Conservation (phyloP, 1,140 invertebrate genomes). For the Drosophila pallidifrons region DNA sequence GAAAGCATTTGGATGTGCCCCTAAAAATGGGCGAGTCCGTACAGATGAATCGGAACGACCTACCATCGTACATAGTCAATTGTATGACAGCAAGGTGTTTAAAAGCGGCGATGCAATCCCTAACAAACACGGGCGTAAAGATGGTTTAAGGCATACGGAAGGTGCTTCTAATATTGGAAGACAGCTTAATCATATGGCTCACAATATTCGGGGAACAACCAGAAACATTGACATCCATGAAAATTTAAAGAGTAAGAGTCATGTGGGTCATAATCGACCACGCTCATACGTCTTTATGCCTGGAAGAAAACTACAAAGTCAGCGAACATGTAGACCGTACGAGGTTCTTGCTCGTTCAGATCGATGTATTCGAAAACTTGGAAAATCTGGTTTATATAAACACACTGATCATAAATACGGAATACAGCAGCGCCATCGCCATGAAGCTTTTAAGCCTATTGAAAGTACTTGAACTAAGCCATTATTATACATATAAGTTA, state of each 20-base stretch:
- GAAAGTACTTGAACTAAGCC: background rate
- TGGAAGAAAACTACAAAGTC: conserved; percentile 16
- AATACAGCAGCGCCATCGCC: conserved; percentile 13
- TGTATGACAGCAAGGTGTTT: conserved; percentile 4
- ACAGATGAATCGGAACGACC: background rate
- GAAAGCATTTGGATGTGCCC: conserved; percentile 29
- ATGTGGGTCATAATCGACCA: conserved; percentile 27
- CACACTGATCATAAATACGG: conserved; percentile 50
- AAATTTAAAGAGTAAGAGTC: too few relatives aligned
- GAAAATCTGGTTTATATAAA: conserved; percentile 27
- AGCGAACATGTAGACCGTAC: conserved; percentile 42
- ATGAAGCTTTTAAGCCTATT: background rate
- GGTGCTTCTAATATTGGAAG: background rate
- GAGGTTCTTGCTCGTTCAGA: conserved; percentile 38
- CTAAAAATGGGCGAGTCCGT: background rate
- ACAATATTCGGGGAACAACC: background rate
- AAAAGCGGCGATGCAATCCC: background rate
- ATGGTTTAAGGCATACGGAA: background rate
- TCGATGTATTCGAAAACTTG: conserved; percentile 52
- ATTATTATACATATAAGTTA: background rate
- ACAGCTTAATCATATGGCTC: background rate
- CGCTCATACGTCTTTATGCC: conserved; percentile 35
- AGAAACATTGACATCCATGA: background rate
- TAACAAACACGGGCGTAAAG: too few relatives aligned
- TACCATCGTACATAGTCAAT: background rate